A percentile compares a stretch with the other conserved stretches of the same genome.
These are phyloP conservation scores for Phoeniculus purpureus DNA, from an alignment of 2,797 vertebrate genomes.

Conservation along the genomic window DNA sequence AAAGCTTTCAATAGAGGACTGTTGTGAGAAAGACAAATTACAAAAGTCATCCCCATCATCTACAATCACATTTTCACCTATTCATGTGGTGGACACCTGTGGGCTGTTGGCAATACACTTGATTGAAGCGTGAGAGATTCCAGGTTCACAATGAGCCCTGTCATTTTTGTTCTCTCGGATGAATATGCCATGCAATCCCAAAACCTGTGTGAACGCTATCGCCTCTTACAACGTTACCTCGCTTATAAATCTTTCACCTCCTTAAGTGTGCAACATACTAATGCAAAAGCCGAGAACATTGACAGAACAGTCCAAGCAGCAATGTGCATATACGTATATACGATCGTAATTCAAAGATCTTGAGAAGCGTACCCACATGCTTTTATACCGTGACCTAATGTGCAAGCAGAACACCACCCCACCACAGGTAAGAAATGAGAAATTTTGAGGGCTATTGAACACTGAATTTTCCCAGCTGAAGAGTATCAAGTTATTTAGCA, in stretches of 20 bases:
- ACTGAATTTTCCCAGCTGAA: constrained; percentile 71
- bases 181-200: constrained; percentile 6
- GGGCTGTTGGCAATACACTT: constrained; percentile 17
- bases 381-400: constrained; percentile 52
- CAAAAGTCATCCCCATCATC: constrained; percentile 9
- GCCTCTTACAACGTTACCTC: constrained; percentile 35
- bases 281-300: constrained; percentile 39
- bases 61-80: constrained; percentile 19
- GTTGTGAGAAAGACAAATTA: neutral
- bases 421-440: constrained; percentile 78
- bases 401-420: constrained; percentile 56
- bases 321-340: neutral
- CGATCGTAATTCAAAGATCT: constrained; percentile 38
- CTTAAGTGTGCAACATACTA: constrained; percentile 60
- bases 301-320: constrained; percentile 29
- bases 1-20: neutral
- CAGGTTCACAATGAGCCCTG: neutral
- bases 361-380: constrained; percentile 41
- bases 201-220: constrained; percentile 31
- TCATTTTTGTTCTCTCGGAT: constrained; percentile 5
- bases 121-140: constrained; percentile 5
- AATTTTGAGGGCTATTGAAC: constrained; percentile 79
- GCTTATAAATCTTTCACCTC: constrained; percentile 60
- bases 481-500: constrained; percentile 59
- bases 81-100: constrained; percentile 12